A percentile compares a stretch with the other conserved stretches of the same genome.
These are phyloP conservation scores for Hoplostethus mediterraneus DNA, from an alignment of 2,797 vertebrate genomes.

Conservation along the genomic window DNA sequence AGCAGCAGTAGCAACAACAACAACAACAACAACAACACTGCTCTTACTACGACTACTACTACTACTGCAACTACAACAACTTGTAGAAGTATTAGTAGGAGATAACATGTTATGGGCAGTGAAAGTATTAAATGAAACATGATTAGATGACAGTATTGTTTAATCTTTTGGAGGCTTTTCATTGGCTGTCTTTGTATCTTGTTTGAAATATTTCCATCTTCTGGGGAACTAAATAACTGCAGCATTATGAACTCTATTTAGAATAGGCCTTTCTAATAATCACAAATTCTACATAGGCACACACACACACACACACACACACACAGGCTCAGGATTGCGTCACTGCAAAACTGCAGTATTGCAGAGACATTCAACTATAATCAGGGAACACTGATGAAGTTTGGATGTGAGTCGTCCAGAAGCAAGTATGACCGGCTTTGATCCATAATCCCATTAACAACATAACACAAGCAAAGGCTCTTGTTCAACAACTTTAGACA, in stretches of 20 bases:
- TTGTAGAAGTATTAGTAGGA: background rate
- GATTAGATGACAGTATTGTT: background rate
- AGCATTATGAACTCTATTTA: constrained; percentile 5
- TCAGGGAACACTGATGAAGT: background rate
- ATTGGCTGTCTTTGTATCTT: background rate
- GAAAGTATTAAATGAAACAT: constrained; percentile 16
- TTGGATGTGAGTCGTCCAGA: background rate
- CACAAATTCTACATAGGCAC: too few species aligned
- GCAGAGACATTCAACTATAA: background rate
- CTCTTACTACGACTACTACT: background rate
- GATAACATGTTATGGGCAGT: constrained; percentile 18
- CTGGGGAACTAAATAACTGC: constrained; percentile 29
- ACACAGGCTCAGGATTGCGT: background rate
- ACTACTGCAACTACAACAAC: background rate
- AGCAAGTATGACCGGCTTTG: background rate
- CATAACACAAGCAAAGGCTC: background rate
- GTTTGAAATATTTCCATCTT: constrained; percentile 43
- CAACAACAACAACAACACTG: background rate
- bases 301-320: too few species aligned
- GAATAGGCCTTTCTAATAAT: background rate
- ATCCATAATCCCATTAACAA: background rate
- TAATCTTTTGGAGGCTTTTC: background rate
- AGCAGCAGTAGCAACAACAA: background rate
- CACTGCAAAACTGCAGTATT: background rate
- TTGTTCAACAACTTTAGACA: background rate